phyloP scores from a whole-genome alignment of 2,113 vertebrate genomes.

The Syrmaticus mikado region DNA sequence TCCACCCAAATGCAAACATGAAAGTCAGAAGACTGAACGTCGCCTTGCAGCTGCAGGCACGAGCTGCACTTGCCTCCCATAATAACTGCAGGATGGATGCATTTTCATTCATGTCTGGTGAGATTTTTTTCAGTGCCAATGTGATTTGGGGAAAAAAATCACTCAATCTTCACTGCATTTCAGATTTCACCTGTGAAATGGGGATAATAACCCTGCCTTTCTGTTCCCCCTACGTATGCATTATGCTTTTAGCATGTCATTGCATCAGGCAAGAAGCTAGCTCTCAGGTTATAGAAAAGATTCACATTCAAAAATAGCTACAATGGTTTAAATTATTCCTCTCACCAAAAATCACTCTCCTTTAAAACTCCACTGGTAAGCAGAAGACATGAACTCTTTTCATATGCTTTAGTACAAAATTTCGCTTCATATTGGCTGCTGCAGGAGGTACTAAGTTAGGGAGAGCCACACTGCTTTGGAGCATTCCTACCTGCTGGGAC shows the following conservation, averaged over 20 bases:
- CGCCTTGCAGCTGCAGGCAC: background rate
- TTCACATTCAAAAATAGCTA: background rate
- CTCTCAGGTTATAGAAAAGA: background rate
- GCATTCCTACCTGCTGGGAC: background rate
- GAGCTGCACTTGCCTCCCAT: background rate
- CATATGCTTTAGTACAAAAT: background rate
- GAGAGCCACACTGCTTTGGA: background rate
- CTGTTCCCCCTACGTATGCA: accelerated
- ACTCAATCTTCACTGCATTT: background rate
- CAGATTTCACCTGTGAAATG: background rate
- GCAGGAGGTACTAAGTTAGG: background rate
- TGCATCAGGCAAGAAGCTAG: background rate
- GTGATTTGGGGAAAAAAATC: background rate
- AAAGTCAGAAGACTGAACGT: background rate
- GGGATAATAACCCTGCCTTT: background rate
- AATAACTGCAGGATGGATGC: background rate
- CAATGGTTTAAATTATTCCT: background rate
- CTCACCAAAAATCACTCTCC: background rate
- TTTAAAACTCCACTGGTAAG: background rate
- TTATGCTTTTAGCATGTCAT: background rate
- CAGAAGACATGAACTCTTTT: background rate
- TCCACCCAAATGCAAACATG: background rate
- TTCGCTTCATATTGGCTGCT: background rate
- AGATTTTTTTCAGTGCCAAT: background rate
- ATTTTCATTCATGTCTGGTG: background rate